These are phyloP conservation scores for Cheilosia urbana DNA, from an alignment of 2,888 invertebrate genomes.

Conservation along the genomic window DNA sequence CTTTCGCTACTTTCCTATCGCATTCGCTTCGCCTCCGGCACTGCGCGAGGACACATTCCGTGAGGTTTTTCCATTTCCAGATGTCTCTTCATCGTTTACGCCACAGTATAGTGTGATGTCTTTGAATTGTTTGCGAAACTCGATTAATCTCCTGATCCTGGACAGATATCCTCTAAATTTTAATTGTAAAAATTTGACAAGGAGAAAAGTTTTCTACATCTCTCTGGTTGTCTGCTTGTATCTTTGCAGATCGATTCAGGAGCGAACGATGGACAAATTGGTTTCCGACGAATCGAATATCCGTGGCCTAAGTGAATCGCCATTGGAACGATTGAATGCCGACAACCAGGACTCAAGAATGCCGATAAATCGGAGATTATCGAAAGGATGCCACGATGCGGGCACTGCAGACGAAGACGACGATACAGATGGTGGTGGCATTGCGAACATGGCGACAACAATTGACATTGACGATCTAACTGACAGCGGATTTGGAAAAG, in stretches of 20 bases:
- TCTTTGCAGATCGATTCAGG: conserved; percentile 78
- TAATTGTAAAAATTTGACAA: conserved; percentile 31
- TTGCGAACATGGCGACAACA: conserved; percentile 75
- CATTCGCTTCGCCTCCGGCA: neutral
- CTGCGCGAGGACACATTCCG: conserved; percentile 1
- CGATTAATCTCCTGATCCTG: conserved; percentile 43
- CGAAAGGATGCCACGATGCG: conserved; percentile 74
- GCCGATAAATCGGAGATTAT: conserved; percentile 56
- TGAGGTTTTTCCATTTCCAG: neutral
- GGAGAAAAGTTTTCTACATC: neutral
- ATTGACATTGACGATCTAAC: conserved; percentile 76
- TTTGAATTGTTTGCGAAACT: conserved; percentile 29
- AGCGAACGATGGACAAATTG: conserved; percentile 81
- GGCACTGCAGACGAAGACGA: conserved; percentile 45
- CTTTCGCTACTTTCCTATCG: conserved; percentile 22
- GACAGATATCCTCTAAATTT: conserved; percentile 22
- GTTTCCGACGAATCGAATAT: conserved; percentile 80
- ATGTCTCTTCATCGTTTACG: conserved; percentile 21
- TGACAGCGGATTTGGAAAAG: conserved; percentile 75
- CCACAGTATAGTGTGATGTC: neutral
- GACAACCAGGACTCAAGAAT: conserved; percentile 69
- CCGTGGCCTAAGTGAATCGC: conserved; percentile 80
- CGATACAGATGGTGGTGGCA: conserved; percentile 58
- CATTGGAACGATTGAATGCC: conserved; percentile 77
- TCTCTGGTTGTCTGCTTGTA: conserved; percentile 12